Percentiles rank a stretch among this genome's conserved stretches.
These are phyloP conservation scores for Drosophila prolongata DNA, from an alignment of 2,888 invertebrate species.

Conservation along the genomic window DNA sequence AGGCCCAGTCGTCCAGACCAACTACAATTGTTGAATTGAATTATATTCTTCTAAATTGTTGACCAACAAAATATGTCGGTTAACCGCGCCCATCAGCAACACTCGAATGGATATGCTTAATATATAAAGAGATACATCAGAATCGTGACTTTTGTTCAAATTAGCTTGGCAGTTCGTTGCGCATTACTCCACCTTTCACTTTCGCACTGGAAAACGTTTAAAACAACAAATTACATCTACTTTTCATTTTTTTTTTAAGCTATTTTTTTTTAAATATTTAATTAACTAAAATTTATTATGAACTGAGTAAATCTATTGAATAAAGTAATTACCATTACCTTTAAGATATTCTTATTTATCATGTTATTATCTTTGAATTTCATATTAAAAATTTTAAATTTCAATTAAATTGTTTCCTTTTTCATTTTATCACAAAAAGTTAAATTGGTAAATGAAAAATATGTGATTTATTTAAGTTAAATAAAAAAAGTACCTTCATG, in stretches of 20 bases:
- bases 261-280: background rate
- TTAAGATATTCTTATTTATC: no score
- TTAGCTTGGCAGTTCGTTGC: constrained; percentile 9
- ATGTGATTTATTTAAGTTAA: no score
- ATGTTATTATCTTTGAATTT: no score
- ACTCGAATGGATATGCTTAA: constrained; percentile 30
- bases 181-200: background rate
- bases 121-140: background rate
- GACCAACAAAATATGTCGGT: constrained; percentile 50
- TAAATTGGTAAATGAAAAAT: no score
- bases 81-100: constrained; percentile 61
- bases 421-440: background rate
- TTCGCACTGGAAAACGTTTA: background rate
- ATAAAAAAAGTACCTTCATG: no score
- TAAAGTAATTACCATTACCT: no score
- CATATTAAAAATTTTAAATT: background rate
- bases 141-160: constrained; percentile 35
- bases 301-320: no score
- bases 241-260: background rate
- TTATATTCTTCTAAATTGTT: constrained; percentile 34
- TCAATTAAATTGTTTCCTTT: background rate
- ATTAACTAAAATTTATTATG: no score
- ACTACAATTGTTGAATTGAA: constrained; percentile 34
- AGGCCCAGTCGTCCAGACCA: constrained; percentile 1
- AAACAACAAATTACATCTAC: no score